Percentiles rank a stretch among this genome's conserved stretches.
These are phyloP conservation scores for Catajapyx aquilonaris DNA, from an alignment of 1,140 invertebrate species.

Conservation along the genomic window DNA sequence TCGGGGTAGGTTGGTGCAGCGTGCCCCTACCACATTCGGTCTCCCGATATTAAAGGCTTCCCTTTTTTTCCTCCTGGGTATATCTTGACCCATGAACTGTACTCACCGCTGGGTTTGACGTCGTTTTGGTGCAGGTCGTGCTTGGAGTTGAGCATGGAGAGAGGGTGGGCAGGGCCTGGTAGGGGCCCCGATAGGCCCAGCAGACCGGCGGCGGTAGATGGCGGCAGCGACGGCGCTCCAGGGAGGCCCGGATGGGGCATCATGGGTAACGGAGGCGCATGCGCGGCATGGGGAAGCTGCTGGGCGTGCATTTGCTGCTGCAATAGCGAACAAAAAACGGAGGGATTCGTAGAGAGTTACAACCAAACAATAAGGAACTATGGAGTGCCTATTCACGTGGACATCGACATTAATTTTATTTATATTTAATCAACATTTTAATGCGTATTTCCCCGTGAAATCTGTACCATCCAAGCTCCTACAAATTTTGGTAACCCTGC, in stretches of 20 bases:
- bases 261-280: slow-evolving; percentile 27
- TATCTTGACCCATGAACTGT: too few relatives aligned
- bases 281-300: slow-evolving; percentile 26
- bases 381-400: too few relatives aligned
- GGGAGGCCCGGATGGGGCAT: slow-evolving; percentile 21
- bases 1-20: too few relatives aligned
- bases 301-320: slow-evolving; percentile 38
- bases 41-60: too few relatives aligned
- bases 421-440: too few relatives aligned
- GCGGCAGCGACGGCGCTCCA: slow-evolving; percentile 17
- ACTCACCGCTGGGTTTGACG: slow-evolving; percentile 2
- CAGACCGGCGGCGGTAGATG: slow-evolving; percentile 6
- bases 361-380: slow-evolving; percentile 3
- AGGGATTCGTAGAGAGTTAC: not conserved
- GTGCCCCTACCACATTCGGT: too few relatives aligned
- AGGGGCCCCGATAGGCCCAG: slow-evolving; percentile 11
- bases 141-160: slow-evolving; percentile 11
- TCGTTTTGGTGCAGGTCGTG: slow-evolving; percentile 12
- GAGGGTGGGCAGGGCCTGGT: slow-evolving; percentile 10
- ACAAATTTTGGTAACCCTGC: too few relatives aligned
- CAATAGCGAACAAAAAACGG: slow-evolving; percentile 11
- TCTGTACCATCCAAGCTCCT: too few relatives aligned
- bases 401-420: too few relatives aligned
- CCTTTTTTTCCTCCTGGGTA: too few relatives aligned
- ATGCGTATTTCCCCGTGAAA: too few relatives aligned